phyloP scores from a whole-genome alignment of 2,113 vertebrate genomes.

The Pipa parva region DNA sequence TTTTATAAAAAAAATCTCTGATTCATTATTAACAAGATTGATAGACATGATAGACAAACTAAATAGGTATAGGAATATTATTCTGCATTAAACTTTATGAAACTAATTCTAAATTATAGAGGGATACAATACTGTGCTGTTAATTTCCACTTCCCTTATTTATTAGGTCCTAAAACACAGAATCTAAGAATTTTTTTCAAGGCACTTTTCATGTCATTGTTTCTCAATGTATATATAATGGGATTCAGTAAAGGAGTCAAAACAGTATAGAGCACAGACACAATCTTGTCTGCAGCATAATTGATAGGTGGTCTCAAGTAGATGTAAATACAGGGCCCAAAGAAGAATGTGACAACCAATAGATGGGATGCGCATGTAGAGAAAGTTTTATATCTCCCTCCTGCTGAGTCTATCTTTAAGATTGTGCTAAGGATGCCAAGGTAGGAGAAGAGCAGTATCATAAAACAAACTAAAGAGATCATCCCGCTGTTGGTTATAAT shows the following conservation, averaged over 20 bases:
- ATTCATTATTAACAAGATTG: too few relatives aligned
- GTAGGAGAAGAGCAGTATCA: conserved; percentile 19
- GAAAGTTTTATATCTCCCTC: conserved; percentile 21
- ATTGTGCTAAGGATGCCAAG: conserved; percentile 24
- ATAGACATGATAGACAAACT: too few relatives aligned
- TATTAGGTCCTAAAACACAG: too few relatives aligned
- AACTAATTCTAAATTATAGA: too few relatives aligned
- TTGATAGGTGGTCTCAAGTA: conserved; percentile 26
- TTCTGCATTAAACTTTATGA: too few relatives aligned
- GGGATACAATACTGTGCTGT: too few relatives aligned
- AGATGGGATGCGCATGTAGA: conserved; percentile 30
- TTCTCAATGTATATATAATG: conserved; percentile 33
- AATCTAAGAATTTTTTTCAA: not conserved
- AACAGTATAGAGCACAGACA: conserved; percentile 29
- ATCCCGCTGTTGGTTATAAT: conserved; percentile 30
- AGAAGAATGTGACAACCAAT: conserved; percentile 27
- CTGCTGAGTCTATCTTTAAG: conserved; percentile 3
- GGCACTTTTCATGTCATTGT: conserved; percentile 24
- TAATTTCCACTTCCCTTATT: too few relatives aligned
- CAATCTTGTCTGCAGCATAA: conserved; percentile 20
- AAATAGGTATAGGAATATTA: too few relatives aligned
- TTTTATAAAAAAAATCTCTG: too few relatives aligned
- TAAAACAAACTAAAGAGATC: conserved; percentile 15
- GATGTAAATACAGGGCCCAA: conserved; percentile 27
- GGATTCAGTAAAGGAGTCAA: conserved; percentile 28